These are phyloP conservation scores for Grammomys dolichurus DNA, from an alignment of 2,113 vertebrate genomes.

Conservation along the genomic window DNA sequence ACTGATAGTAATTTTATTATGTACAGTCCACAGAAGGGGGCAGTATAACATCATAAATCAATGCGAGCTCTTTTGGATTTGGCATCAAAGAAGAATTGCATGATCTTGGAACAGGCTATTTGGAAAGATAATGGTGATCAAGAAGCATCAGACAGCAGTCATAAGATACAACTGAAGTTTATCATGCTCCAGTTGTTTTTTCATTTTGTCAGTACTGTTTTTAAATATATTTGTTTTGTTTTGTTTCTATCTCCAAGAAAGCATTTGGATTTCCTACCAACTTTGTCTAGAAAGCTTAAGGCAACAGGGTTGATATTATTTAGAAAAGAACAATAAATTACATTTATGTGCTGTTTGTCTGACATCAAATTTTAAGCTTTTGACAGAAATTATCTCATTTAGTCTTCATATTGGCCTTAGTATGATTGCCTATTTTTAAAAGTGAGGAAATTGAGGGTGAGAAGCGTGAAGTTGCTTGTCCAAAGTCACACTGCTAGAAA, in stretches of 20 bases:
- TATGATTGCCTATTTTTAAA: background rate
- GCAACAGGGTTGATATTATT: background rate
- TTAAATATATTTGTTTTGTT: background rate
- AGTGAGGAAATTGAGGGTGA: constrained; percentile 15
- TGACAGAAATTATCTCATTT: background rate
- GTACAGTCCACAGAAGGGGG: constrained; percentile 41
- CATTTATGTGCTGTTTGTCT: background rate
- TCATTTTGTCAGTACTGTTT: background rate
- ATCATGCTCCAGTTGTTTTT: background rate
- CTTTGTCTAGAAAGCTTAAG: background rate
- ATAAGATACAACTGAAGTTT: background rate
- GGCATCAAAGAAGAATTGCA: background rate
- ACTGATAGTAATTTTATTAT: constrained; percentile 6
- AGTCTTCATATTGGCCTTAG: background rate
- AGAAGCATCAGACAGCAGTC: background rate
- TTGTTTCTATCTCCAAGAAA: background rate
- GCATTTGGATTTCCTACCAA: background rate
- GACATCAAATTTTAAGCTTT: background rate
- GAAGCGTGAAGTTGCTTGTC: background rate
- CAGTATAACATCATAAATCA: constrained; percentile 21
- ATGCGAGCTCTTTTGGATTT: background rate
- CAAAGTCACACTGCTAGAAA: background rate
- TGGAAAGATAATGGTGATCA: background rate
- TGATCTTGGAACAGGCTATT: background rate
- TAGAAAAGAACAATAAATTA: background rate